phyloP scores from a whole-genome alignment of 1,140 invertebrate species.

The Drosophila nasuta region DNA sequence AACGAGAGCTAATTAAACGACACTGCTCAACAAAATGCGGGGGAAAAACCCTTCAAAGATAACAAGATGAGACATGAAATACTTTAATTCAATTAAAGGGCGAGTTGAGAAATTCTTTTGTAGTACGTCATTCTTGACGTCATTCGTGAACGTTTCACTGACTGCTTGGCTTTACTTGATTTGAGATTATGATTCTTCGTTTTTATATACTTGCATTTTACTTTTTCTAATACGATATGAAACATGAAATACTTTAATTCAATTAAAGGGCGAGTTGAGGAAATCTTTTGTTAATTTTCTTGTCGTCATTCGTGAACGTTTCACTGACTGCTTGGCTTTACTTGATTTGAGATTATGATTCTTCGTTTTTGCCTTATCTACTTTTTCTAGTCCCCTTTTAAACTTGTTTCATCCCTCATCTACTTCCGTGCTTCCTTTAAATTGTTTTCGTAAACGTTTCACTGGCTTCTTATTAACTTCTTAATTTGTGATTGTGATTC shows the following conservation, averaged over 20 bases:
- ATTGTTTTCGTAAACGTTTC: neutral
- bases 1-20: constrained; percentile 53
- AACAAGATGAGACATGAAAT: neutral
- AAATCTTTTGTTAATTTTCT: neutral
- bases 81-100: neutral
- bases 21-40: constrained; percentile 24
- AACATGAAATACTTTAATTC: constrained; percentile 4
- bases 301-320: neutral
- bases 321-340: neutral
- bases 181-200: neutral
- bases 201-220: too few relatives aligned
- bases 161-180: neutral
- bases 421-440: neutral
- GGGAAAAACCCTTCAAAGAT: neutral
- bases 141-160: constrained; percentile 3
- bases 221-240: neutral
- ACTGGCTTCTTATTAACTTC: neutral
- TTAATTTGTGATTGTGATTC: too few relatives aligned
- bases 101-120: too few relatives aligned
- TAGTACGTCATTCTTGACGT: neutral
- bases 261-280: neutral
- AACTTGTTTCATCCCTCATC: neutral
- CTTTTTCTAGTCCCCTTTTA: neutral
- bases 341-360: neutral
- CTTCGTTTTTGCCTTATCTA: neutral